These are phyloP conservation scores for Thumatha senex DNA, from an alignment of 2,888 invertebrate species.

Conservation along the genomic window DNA sequence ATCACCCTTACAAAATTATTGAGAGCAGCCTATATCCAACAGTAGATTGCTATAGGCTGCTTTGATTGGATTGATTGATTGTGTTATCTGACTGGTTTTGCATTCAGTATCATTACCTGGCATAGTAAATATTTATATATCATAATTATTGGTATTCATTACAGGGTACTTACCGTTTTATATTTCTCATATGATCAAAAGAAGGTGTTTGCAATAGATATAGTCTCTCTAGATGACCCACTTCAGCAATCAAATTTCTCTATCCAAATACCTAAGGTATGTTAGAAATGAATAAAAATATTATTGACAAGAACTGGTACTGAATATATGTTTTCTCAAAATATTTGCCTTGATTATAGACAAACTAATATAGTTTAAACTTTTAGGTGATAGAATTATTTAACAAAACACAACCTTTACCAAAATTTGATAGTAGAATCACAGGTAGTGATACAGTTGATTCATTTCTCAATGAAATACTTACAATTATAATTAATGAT, in stretches of 20 bases:
- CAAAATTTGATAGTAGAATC: slow-evolving; percentile 83
- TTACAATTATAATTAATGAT: slow-evolving; percentile 91
- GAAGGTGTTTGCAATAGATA: slow-evolving; percentile 65
- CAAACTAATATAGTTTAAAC: not conserved
- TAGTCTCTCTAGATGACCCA: slow-evolving; percentile 75
- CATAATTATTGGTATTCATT: slow-evolving; percentile 18
- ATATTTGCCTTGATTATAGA: no score
- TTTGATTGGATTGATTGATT: no score
- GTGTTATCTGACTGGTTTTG: no score
- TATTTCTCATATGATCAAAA: slow-evolving; percentile 69
- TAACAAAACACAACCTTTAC: slow-evolving; percentile 47
- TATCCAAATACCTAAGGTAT: slow-evolving; percentile 68
- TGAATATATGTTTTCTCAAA: no score
- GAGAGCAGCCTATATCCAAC: no score
- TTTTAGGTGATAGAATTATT: slow-evolving; percentile 69
- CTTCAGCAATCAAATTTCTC: slow-evolving; percentile 72
- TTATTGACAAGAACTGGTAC: no score
- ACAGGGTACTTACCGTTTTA: slow-evolving; percentile 65
- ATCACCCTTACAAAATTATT: no score
- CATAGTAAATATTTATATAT: no score
- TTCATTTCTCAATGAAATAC: slow-evolving; percentile 92
- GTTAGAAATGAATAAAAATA: not conserved
- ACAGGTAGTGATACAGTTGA: slow-evolving; percentile 94
- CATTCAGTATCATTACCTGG: no score
- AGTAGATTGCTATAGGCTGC: no score